Evolutionary conservation across 2,113 vertebrate species (phyloP), one percentile per base, ranked within the genome.

Genomic region (Promerops cafer): DNA sequence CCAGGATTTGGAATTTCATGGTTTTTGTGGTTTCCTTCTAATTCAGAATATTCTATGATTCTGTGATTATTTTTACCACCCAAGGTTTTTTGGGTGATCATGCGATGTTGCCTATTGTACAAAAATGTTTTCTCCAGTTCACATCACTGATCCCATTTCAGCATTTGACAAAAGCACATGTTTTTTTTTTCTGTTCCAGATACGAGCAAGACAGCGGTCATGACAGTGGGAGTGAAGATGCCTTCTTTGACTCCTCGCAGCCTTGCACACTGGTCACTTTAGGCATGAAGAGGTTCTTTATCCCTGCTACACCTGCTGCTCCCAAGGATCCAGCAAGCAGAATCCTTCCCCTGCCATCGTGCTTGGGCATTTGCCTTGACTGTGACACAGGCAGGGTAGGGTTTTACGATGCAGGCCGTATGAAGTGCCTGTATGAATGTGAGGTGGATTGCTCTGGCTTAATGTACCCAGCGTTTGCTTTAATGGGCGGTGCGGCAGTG

Each of bases 201-300:
- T 99, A 99, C 0, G 99, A 99, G 77, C 99, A 99, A 66, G 99
- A 99, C 95, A 99, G 99, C 3, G 99, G 99, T 12, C 99, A 99
- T 33, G 99, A 99, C 98, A 99, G 99, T 4, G 99, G 99, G 82
- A 99, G 99, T n/a, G 99, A 99, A 96, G 99, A 99, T 40, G 76
- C 98, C 9, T 98, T 97, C 91, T 99, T 98, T 9, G 99, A 99
- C 69, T 97, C 98, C 37, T 99, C 98, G 1, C 99, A 99, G 90
- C 99, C 99, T 54, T 99, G 99, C 94, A 99, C 98, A 4, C 97
- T 99, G 39, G 97, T 99, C 94, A 99, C 99, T 15, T 75, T 99
- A 57, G 99, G 99, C 94, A 99, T 99, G 99, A 99, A 98, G 83
- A 99, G 99, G 78, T 97, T 99, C 85, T 99, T 99, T 95, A 98